phyloP scores from a whole-genome alignment of 2,888 invertebrate genomes.

The Himalopsyche japonica region DNA sequence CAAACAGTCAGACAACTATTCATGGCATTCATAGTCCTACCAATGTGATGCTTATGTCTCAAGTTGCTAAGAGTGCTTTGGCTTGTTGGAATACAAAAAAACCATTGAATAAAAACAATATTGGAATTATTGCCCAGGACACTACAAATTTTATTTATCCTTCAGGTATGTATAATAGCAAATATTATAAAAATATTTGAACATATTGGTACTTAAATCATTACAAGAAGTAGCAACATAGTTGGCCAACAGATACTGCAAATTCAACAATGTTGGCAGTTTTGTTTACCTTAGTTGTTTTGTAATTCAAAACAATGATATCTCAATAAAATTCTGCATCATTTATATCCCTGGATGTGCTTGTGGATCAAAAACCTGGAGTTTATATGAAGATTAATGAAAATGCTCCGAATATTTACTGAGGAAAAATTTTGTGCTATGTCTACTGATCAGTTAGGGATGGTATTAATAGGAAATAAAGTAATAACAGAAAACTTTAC shows the following conservation, averaged over 20 bases:
- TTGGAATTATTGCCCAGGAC: conserved; percentile 64
- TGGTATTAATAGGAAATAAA: too few species aligned
- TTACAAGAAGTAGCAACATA: not conserved
- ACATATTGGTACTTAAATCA: not conserved
- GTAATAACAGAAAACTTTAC: too few species aligned
- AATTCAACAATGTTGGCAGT: too few species aligned
- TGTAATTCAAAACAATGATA: not conserved
- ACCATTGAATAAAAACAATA: conserved; percentile 55
- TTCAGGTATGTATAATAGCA: conserved; percentile 46
- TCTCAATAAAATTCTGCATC: not conserved
- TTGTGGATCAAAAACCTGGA: not conserved
- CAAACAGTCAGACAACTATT: conserved; percentile 68
- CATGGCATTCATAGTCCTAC: conserved; percentile 65
- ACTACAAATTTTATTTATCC: conserved; percentile 70
- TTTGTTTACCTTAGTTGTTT: too few species aligned
- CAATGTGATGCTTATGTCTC: conserved; percentile 69
- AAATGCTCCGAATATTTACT: too few species aligned
- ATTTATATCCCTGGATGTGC: too few species aligned
- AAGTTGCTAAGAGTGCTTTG: conserved; percentile 71
- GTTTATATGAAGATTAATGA: too few species aligned
- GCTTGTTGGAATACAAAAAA: conserved; percentile 73
- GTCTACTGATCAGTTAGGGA: too few species aligned
- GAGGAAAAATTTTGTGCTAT: too few species aligned
- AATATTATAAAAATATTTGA: not conserved
- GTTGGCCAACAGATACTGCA: too few species aligned